Base-by-base conservation (phyloP, 2,888 invertebrate genomes). In the Morpho achilles region DNA sequence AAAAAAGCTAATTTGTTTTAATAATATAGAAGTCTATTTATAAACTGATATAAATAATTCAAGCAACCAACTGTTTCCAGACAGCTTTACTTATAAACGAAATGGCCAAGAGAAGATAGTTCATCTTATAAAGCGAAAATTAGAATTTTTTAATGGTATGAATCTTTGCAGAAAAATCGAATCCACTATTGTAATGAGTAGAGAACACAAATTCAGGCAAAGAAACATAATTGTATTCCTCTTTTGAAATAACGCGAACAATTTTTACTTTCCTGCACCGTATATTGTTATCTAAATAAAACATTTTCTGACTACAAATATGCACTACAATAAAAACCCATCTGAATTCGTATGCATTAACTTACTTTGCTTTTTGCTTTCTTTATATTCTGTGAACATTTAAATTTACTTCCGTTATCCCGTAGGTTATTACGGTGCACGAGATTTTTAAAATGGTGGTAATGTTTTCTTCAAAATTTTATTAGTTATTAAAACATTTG, bases 241-340 rank as follows among this genome's bases (percentile, higher is more conserved):
- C 44, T 45, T 52, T 44, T 44, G 45, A 52, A 52, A 44, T 32
- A 52, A 44, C 32, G 32, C 39, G 44, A 32, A 52, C 23, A 39
- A 52, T 52, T 44, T 52, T 52, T 52, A 39, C 52, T 45, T 52
- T 44, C 44, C 49, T 40, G 39, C 44, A 46, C 53, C 45, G 40
- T 46, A 46, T 9, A 43, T 8, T 53, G 53, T 47, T 53, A 53
- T 53, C 53, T 53, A 53, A 46, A 53, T 46, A 53, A 43, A 53
- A 46, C 53, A 53, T 46, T 53, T n/a, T 46, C 46, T 40, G 53
- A 53, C 45, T 41, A 46, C 53, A 40, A 41, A 16, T 53, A 10
- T 53, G 53, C 53, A 40, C 40, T 53, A 41, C 53, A 53, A 53
- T 53, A 40, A 53, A 53, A 53, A 53, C 46, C 46, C 41, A 41